Base-by-base conservation (phyloP, 2,888 invertebrate genomes). In the Polymixis lichenea region DNA sequence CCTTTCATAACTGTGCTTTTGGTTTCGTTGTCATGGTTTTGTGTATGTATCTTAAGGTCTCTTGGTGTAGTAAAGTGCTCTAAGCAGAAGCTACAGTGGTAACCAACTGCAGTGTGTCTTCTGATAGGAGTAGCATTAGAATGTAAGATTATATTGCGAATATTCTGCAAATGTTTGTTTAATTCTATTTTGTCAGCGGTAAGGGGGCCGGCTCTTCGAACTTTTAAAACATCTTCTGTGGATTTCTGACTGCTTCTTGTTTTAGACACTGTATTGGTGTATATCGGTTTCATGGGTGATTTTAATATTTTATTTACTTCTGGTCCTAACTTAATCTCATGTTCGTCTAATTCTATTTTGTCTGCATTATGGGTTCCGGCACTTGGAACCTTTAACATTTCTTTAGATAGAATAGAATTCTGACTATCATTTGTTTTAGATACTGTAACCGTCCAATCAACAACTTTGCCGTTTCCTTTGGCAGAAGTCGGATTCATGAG, bases 61-160 rank as follows among this genome's bases (percentile, higher is more conserved):
- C 84, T 86, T 0, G 93, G 90, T 8, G 89, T 72, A 0, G 84
- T 75, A 43, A 82, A 93, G 19, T 89, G 84, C 2, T 90, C 85
- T 0, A 71, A 53, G 74, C 95, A 95, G 78, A 91, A 94, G 32
- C 88, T 89, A 71, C 95, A 95, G 0, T 84, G 85, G 75, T 93
- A 94, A 0, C 92, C 92, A n/a, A 87, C 74, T 8, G 91, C 92
- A 2, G 87, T 87, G 65, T 89, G 89, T 61, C 84, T 87, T 32
- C 90, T 84, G 15, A 95, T 92, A 0, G 94, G 94, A 3, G 94
- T 94, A 0, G 94, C 94, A 72, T 94, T 95, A 0, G 94, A 91
- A 82, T 89, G 78, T 51, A 83, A 55, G 0, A 94, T 78, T 22
- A 95, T 90, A 19, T 86, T 90, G 55, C 86, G 86, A 58, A 93